Conservation (phyloP, 2,888 invertebrate species). For the Drosophila algonquin region DNA sequence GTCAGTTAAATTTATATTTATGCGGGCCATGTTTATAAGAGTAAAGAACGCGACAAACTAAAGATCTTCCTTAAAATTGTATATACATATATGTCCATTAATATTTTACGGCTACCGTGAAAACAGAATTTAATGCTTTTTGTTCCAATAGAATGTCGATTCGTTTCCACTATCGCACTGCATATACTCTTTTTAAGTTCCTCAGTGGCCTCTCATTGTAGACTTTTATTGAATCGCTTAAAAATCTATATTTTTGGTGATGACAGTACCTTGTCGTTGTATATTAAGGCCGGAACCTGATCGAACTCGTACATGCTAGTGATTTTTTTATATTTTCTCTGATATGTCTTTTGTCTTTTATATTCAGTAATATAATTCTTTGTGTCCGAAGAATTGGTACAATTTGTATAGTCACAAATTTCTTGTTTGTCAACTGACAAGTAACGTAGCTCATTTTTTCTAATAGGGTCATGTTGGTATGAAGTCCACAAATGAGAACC, state of each 20-base stretch:
- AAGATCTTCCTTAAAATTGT: background rate
- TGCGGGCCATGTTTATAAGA: conserved; percentile 1
- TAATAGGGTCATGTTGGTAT: conserved; percentile 77
- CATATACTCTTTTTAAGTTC: background rate
- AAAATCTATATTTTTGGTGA: background rate
- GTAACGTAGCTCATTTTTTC: conserved; percentile 84
- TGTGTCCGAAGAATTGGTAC: conserved; percentile 34
- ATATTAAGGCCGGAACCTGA: conserved; percentile 85
- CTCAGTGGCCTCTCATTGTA: conserved; percentile 6
- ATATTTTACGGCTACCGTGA: background rate
- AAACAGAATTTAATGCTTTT: background rate
- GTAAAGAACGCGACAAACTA: background rate
- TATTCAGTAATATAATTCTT: conserved; percentile 66
- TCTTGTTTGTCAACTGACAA: conserved; percentile 84
- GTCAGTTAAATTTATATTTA: background rate
- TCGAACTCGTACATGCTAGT: conserved; percentile 81
- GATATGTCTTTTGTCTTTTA: conserved; percentile 82
- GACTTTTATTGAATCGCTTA: conserved; percentile 18
- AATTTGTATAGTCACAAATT: conserved; percentile 67
- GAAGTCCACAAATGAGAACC: conserved; percentile 85
- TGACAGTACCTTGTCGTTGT: conserved; percentile 82
- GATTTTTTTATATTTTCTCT: conserved; percentile 83
- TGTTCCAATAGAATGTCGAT: background rate
- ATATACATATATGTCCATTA: background rate
- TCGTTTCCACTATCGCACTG: background rate